Evolutionary conservation across 2,113 vertebrate genomes (phyloP).

Genomic region (Aix galericulata): DNA sequence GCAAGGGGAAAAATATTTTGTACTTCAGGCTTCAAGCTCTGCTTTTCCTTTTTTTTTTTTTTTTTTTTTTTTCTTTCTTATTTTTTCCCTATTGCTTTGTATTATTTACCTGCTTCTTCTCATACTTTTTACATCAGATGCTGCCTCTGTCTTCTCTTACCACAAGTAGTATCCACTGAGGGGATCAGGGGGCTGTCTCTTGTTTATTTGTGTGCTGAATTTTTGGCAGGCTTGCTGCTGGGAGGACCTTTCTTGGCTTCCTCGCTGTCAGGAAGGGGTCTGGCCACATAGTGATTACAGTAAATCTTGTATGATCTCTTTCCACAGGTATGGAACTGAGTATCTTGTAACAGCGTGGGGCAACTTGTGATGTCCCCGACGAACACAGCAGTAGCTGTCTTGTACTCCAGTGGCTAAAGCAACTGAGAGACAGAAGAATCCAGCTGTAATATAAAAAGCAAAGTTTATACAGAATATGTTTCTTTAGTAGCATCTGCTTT

Average conservation of each 20-base stretch:
- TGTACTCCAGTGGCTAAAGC: not conserved
- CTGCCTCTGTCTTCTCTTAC: not conserved
- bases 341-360: not conserved
- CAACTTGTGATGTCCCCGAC: not conserved
- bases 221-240: not conserved
- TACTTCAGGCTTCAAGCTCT: not conserved
- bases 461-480: not conserved
- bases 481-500: not conserved
- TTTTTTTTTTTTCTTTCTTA: not conserved
- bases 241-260: not conserved
- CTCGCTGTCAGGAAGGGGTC: not conserved
- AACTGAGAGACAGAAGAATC: not conserved
- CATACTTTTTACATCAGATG: not conserved
- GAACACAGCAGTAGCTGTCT: not conserved
- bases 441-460: not conserved
- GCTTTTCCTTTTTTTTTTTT: not conserved
- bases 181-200: not conserved
- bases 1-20: not conserved
- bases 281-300: not conserved
- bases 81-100: not conserved
- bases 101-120: not conserved
- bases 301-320: slow-evolving; percentile 14
- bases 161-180: not conserved
- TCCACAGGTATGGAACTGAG: not conserved
- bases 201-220: not conserved